Percentiles rank a stretch among this genome's conserved stretches.
Evolutionary conservation across 2,888 invertebrate species (phyloP).

Genomic region (Caenorhabditis wallacei): DNA sequence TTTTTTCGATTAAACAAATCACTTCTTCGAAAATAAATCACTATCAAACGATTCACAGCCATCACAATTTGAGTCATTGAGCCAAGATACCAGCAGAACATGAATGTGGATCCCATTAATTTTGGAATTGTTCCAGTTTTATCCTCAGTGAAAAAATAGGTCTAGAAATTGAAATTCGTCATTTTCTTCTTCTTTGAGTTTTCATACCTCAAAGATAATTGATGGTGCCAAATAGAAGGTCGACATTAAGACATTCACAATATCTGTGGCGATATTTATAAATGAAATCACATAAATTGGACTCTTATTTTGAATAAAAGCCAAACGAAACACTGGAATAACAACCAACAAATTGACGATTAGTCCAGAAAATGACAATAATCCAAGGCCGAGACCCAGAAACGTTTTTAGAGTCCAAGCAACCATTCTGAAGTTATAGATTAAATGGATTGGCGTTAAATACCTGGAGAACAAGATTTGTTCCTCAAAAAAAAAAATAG

Average conservation of each 20-base stretch:
- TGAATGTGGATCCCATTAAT: constrained; percentile 66
- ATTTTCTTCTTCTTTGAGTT: constrained; percentile 4
- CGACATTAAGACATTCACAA: constrained; percentile 47
- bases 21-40: constrained; percentile 59
- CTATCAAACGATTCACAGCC: constrained; percentile 66
- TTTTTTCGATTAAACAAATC: constrained; percentile 58
- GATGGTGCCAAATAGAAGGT: constrained; percentile 57
- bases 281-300: constrained; percentile 65
- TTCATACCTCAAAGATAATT: constrained; percentile 53
- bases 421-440: constrained; percentile 31
- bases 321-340: constrained; percentile 52
- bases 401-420: constrained; percentile 43
- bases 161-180: constrained; percentile 14
- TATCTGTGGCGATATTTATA: constrained; percentile 51
- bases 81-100: constrained; percentile 72
- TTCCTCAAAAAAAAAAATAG: not conserved
- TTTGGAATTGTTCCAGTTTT: constrained; percentile 50
- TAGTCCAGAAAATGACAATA: constrained; percentile 36
- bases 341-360: constrained; percentile 51
- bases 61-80: constrained; percentile 70
- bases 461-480: not conserved
- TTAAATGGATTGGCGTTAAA: not conserved
- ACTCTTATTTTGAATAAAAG: constrained; percentile 56
- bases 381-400: constrained; percentile 39
- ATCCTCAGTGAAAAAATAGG: constrained; percentile 44